Conservation (phyloP, 1,140 invertebrate genomes). For the Brachionus rotundiformis region DNA sequence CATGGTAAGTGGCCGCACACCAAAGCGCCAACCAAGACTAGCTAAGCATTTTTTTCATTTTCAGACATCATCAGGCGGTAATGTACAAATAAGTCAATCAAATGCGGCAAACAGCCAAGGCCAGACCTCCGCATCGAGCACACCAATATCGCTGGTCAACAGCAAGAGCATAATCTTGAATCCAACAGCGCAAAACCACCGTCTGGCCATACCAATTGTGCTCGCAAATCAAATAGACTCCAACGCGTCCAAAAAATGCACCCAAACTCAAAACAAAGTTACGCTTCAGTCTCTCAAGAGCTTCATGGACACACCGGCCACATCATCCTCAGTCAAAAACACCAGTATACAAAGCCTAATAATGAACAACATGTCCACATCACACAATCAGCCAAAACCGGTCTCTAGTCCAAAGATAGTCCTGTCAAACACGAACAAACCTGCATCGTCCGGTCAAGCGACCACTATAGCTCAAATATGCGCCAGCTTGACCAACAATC, state of each 20-base stretch:
- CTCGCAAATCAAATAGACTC: neutral
- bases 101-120: neutral
- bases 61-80: constrained; percentile 25
- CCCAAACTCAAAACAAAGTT: neutral
- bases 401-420: neutral
- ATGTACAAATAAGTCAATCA: neutral
- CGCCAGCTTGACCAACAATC: neutral
- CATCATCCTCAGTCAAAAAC: neutral
- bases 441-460: neutral
- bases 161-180: neutral
- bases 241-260: neutral
- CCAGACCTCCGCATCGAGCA: neutral
- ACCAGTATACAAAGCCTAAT: neutral
- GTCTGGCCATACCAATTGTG: neutral
- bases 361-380: neutral
- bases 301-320: neutral
- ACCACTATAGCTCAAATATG: constrained; percentile 41
- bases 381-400: neutral
- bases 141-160: constrained; percentile 8
- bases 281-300: neutral
- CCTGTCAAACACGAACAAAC: neutral
- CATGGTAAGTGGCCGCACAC: neutral
- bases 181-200: neutral
- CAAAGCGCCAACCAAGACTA: neutral
- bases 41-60: neutral